Percentiles rank a stretch among this genome's conserved stretches.
Conservation (phyloP, 2,797 vertebrate genomes). For the Catostomus latipinnis region DNA sequence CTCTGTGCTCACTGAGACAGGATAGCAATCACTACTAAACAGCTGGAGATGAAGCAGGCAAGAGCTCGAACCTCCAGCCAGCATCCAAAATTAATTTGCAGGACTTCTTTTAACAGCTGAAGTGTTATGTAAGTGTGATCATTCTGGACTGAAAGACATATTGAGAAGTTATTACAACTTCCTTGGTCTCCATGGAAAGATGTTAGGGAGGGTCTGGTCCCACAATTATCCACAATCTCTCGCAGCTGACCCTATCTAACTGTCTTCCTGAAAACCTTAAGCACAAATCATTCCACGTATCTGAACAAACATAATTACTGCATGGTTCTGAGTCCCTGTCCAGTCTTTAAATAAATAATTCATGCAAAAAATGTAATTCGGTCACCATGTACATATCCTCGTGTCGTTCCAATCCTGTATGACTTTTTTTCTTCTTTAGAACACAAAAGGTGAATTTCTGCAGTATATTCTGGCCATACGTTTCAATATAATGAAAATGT, state of each 20-base stretch:
- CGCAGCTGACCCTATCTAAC: slow-evolving; percentile 16
- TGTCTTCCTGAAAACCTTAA: slow-evolving; percentile 62
- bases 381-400: too few relatives aligned
- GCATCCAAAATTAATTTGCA: slow-evolving; percentile 10
- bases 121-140: slow-evolving; percentile 1
- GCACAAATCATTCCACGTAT: slow-evolving; percentile 53
- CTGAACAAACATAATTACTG: neutral
- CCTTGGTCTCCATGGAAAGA: neutral
- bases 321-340: neutral
- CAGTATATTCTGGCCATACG: too few relatives aligned
- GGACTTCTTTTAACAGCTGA: slow-evolving; percentile 14
- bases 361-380: too few relatives aligned
- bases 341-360: neutral
- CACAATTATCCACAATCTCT: slow-evolving; percentile 65
- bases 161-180: slow-evolving; percentile 11
- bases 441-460: too few relatives aligned
- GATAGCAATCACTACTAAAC: slow-evolving; percentile 7
- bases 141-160: neutral
- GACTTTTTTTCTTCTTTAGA: too few relatives aligned
- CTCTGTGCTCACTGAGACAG: neutral
- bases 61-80: slow-evolving; percentile 6
- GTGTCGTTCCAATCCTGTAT: too few relatives aligned
- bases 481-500: too few relatives aligned
- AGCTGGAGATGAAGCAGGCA: neutral
- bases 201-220: slow-evolving; percentile 36